Percentiles rank a stretch among this genome's conserved stretches.
Evolutionary conservation across 2,113 vertebrate species (phyloP).

Genomic region (Machaerirhynchus nigripectus): DNA sequence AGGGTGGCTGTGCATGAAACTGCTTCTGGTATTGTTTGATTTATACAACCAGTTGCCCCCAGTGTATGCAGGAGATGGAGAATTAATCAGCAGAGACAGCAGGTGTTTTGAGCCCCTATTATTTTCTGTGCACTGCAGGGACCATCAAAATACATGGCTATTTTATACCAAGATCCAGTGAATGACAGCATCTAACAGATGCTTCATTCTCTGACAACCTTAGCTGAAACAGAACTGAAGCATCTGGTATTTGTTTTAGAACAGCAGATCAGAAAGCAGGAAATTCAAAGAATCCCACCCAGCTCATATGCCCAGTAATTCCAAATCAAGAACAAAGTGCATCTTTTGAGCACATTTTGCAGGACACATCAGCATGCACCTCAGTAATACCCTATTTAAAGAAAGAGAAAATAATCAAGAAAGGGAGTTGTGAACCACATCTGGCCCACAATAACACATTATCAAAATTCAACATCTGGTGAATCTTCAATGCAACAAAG

Average conservation of each 20-base stretch:
- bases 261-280: neutral
- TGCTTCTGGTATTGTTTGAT: neutral
- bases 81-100: neutral
- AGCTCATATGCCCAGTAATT: neutral
- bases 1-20: neutral
- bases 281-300: neutral
- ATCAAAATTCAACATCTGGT: neutral
- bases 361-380: neutral
- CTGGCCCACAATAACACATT: neutral
- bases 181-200: neutral
- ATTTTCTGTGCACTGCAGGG: neutral
- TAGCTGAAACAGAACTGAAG: neutral
- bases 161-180: neutral
- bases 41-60: neutral
- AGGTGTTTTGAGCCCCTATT: neutral
- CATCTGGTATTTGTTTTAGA: neutral
- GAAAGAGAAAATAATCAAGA: neutral
- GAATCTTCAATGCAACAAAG: neutral
- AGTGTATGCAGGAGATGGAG: neutral
- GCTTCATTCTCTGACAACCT: neutral
- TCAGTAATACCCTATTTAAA: neutral
- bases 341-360: neutral
- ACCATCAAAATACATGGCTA: neutral
- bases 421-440: neutral
- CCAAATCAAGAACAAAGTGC: neutral